Evolutionary conservation across 2,113 vertebrate genomes (phyloP).

Genomic region (Platichthys flesus): DNA sequence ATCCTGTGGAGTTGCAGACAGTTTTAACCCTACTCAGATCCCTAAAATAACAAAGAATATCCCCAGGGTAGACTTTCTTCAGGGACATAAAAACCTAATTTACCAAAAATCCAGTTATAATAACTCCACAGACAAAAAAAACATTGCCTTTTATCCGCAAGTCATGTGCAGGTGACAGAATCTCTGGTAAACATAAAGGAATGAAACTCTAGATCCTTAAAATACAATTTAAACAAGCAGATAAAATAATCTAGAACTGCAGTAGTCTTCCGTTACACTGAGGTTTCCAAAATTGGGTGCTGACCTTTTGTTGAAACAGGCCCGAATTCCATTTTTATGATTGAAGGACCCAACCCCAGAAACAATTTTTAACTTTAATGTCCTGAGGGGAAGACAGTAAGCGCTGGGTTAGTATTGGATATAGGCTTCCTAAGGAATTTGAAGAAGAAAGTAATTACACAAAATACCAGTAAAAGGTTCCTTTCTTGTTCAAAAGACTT

Average conservation of each 20-base stretch:
- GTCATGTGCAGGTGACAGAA: slow-evolving; percentile 36
- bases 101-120: slow-evolving; percentile 7
- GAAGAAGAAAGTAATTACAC: not conserved
- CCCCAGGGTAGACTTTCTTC: not conserved
- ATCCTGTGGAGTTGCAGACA: slow-evolving; percentile 26
- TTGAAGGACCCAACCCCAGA: not conserved
- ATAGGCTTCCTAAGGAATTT: not conserved
- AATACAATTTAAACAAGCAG: not conserved
- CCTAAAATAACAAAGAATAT: slow-evolving; percentile 21
- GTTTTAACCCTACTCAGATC: slow-evolving; percentile 20
- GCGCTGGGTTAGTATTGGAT: not conserved
- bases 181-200: not conserved
- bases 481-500: not conserved
- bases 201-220: not conserved
- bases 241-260: not conserved
- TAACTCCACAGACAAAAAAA: slow-evolving; percentile 12
- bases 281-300: not conserved
- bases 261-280: too few species aligned
- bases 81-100: slow-evolving; percentile 20
- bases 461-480: not conserved
- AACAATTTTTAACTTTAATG: not conserved
- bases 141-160: slow-evolving; percentile 9
- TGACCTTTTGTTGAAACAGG: not conserved
- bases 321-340: not conserved
- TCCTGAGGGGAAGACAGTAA: too few species aligned